Conservation (phyloP, 2,113 vertebrate genomes). For the Nannobrachium achirus region DNA sequence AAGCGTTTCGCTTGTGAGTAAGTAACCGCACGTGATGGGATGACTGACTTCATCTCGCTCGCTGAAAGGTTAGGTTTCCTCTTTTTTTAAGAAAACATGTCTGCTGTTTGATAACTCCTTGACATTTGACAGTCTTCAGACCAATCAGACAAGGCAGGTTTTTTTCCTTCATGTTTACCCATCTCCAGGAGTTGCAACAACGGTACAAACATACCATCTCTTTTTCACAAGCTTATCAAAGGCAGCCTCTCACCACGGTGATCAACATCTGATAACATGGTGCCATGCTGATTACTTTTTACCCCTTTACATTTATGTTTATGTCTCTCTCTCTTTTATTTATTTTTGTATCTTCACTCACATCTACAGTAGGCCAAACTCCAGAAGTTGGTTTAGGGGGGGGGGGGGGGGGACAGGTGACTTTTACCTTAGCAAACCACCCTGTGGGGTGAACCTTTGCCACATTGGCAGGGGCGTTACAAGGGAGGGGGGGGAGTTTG, state of each 20-base stretch:
- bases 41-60: slow-evolving; percentile 66
- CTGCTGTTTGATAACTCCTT: slow-evolving; percentile 76
- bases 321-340: slow-evolving; percentile 56
- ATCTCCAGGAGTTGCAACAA: slow-evolving; percentile 58
- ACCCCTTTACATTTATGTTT: slow-evolving; percentile 62
- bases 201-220: slow-evolving; percentile 67
- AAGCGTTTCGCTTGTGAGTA: slow-evolving; percentile 27
- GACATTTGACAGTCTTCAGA: slow-evolving; percentile 82
- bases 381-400: slow-evolving; percentile 62
- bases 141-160: slow-evolving; percentile 65
- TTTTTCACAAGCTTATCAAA: slow-evolving; percentile 73
- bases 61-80: slow-evolving; percentile 74
- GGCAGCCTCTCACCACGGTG: slow-evolving; percentile 63
- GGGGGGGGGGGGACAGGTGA: slow-evolving; percentile 49
- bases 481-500: no score
- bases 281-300: slow-evolving; percentile 36
- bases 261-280: slow-evolving; percentile 71
- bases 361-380: slow-evolving; percentile 60
- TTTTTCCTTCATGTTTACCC: slow-evolving; percentile 47
- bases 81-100: slow-evolving; percentile 75
- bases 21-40: slow-evolving; percentile 61
- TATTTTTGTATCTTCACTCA: slow-evolving; percentile 46
- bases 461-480: no score
- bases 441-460: background rate
- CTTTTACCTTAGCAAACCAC: slow-evolving; percentile 27